Conservation (phyloP, 1,140 invertebrate genomes). For the Venustaconcha ellipsiformis region DNA sequence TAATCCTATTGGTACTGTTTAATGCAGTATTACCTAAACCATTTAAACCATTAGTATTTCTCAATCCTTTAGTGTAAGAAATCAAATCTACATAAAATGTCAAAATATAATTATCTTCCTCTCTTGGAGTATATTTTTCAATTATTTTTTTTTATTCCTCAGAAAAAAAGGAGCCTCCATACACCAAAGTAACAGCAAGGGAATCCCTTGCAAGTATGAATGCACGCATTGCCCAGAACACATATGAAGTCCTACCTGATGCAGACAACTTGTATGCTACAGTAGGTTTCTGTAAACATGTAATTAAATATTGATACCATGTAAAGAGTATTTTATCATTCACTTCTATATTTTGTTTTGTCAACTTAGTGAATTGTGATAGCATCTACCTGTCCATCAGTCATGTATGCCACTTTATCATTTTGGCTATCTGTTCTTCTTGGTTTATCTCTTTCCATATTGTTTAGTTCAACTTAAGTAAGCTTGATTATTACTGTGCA, state of each 20-base stretch:
- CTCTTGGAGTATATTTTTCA: not conserved
- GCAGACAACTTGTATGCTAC: constrained; percentile 31
- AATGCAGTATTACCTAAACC: not conserved
- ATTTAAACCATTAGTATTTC: not conserved
- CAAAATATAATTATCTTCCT: not conserved
- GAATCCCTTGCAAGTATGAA: constrained; percentile 33
- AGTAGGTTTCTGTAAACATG: constrained; percentile 4
- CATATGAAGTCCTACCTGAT: constrained; percentile 28
- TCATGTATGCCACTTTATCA: too few relatives aligned
- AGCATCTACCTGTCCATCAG: too few relatives aligned
- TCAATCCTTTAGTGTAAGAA: too few relatives aligned
- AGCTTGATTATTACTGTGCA: too few relatives aligned
- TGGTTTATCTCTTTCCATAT: too few relatives aligned
- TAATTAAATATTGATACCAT: too few relatives aligned
- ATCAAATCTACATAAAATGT: not conserved
- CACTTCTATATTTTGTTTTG: too few relatives aligned
- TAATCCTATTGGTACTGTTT: not conserved
- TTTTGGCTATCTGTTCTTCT: too few relatives aligned
- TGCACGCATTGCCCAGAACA: constrained; percentile 25
- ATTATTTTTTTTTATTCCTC: not conserved
- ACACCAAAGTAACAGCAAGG: constrained; percentile 29
- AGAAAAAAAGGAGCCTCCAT: constrained; percentile 32
- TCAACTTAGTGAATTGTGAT: too few relatives aligned
- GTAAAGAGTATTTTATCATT: too few relatives aligned
- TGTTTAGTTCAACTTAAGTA: too few relatives aligned